Evolutionary conservation across 2,113 vertebrate genomes (phyloP).

Genomic region (Centropus unirufus): DNA sequence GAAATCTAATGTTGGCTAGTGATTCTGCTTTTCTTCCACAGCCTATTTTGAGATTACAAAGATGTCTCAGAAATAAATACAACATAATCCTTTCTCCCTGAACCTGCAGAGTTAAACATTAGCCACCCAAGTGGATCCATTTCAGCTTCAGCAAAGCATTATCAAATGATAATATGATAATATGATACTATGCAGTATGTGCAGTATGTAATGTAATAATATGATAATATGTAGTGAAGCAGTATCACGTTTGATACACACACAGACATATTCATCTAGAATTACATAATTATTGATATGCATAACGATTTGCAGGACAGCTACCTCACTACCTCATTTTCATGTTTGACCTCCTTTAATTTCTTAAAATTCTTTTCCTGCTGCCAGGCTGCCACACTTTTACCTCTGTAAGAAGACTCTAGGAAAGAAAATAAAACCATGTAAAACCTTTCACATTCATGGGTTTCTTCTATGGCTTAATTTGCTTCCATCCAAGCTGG

Average conservation of each 20-base stretch:
- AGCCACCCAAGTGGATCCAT: neutral
- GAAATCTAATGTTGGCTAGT: neutral
- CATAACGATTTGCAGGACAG: conserved; percentile 17
- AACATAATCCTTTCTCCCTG: neutral
- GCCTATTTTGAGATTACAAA: neutral
- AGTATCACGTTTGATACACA: neutral
- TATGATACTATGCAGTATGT: too few species aligned
- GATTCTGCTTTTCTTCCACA: neutral
- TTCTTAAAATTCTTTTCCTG: neutral
- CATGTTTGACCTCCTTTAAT: neutral
- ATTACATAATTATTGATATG: neutral
- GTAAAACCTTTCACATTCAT: neutral
- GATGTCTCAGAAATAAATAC: neutral
- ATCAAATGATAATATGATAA: too few species aligned
- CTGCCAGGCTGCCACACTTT: neutral
- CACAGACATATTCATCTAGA: neutral
- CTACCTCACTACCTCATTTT: neutral
- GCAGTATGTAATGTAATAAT: too few species aligned
- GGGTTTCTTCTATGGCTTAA: neutral
- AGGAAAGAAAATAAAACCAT: neutral
- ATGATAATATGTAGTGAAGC: too few species aligned
- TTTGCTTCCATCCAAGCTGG: neutral
- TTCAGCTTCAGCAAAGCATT: neutral
- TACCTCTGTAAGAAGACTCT: neutral
- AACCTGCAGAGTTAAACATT: neutral